These are phyloP conservation scores for Phyllotreta cruciferae DNA, from an alignment of 2,888 invertebrate genomes.

Conservation along the genomic window DNA sequence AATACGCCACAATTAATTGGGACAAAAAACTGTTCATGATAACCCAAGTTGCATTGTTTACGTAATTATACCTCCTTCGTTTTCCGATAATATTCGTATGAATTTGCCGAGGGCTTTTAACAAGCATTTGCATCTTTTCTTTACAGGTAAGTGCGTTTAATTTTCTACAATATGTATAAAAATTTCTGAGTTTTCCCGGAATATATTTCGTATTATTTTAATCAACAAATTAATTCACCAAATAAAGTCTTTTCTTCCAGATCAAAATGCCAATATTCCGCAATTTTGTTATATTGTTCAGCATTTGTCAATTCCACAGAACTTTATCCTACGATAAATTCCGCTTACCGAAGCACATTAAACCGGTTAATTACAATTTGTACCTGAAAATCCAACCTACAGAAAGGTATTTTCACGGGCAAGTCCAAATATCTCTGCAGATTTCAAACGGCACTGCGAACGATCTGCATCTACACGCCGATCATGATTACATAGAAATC, in stretches of 20 bases:
- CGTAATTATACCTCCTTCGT: too few species aligned
- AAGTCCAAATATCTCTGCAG: conserved; percentile 28
- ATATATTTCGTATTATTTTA: too few species aligned
- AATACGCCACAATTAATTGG: too few species aligned
- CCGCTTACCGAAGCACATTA: conserved; percentile 62
- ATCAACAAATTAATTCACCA: too few species aligned
- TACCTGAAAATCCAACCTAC: conserved; percentile 42
- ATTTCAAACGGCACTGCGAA: conserved; percentile 1
- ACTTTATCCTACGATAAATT: conserved; percentile 45
- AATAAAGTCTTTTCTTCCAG: neutral
- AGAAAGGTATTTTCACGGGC: conserved; percentile 29
- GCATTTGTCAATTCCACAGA: neutral
- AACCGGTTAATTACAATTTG: conserved; percentile 63
- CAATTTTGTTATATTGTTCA: neutral
- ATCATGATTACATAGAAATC: conserved; percentile 24
- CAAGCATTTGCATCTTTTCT: too few species aligned
- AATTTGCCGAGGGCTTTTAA: too few species aligned
- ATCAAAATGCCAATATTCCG: neutral
- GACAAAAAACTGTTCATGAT: too few species aligned
- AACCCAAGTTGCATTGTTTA: too few species aligned
- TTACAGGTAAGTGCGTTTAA: too few species aligned
- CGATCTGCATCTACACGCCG: conserved; percentile 24
- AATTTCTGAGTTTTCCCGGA: too few species aligned
- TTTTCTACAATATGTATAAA: too few species aligned
- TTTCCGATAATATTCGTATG: too few species aligned